Conservation (phyloP, 2,888 invertebrate genomes). For the Odontomyia ornata region DNA sequence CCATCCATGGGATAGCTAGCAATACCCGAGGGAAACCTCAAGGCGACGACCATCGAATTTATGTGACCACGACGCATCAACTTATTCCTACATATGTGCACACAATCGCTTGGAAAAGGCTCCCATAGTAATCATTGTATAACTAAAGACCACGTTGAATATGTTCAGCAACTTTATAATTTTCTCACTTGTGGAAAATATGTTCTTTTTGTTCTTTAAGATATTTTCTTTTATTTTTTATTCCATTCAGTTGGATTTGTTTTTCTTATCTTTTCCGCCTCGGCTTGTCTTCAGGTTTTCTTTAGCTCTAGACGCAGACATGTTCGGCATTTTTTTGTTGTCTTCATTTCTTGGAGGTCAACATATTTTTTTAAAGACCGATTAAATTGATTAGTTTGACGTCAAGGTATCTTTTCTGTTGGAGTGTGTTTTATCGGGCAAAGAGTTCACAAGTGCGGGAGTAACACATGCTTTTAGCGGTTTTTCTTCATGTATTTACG, state of each 20-base stretch:
- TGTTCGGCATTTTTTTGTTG: background rate
- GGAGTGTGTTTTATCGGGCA: too few relatives aligned
- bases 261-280: background rate
- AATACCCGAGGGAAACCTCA: conserved; percentile 25
- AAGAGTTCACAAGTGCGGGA: too few relatives aligned
- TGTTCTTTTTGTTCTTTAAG: background rate
- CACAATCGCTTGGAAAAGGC: background rate
- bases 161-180: conserved; percentile 16
- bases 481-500: too few relatives aligned
- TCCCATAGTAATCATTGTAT: too few relatives aligned
- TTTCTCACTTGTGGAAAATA: conserved; percentile 34
- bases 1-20: conserved; percentile 23
- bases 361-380: background rate
- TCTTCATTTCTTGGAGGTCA: background rate
- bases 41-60: conserved; percentile 34
- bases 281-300: background rate
- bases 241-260: too few relatives aligned
- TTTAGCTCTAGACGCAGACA: background rate
- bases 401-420: background rate
- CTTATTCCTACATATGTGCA: background rate
- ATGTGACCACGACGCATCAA: background rate
- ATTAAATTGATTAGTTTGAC: conserved; percentile 12
- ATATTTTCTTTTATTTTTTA: background rate
- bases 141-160: background rate
- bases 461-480: too few relatives aligned